Base-by-base conservation (phyloP, 2,888 invertebrate genomes). In the Bruchidius siliquastri region DNA sequence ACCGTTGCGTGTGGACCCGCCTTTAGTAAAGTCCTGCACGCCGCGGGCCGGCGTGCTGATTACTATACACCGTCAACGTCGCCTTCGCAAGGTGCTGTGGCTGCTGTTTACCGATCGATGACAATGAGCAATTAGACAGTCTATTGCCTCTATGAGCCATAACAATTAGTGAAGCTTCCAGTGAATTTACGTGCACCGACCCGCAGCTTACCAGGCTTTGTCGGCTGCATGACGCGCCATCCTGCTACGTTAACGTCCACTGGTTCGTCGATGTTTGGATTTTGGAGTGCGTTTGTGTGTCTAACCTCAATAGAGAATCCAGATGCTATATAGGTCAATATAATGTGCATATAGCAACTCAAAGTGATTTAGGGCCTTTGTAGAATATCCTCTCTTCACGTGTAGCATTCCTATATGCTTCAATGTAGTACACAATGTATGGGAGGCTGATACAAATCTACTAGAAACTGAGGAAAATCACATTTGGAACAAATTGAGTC, bases 111-210 rank as follows among this genome's bases (percentile, higher is more conserved):
- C 49, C 13, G 18, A 49, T 49, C 49, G 49, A 49, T 49, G 18
- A 13, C 49, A 49, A 49, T 49, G 49, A 49, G 49, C 49, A 49
- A 49, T 49, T 49, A 49, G 49, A 49, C 49, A 49, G 49, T 49
- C 49, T 49, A 49, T 49, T 69, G 21, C 21, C 69, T 22, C 21
- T 13, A 69, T 20, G 69, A 69, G n/a, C 69, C 69, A 26, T 26
- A 69, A 69, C 69, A 69, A 69, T 69, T 69, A 69, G 22, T 18
- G 21, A n/a, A n/a, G 69, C 69, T 69, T 69, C 69, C 69, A 26
- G 20, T n/a, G 69, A 21, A 69, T 69, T 20, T 4, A 69, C 49
- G 49, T 13, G 49, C 49, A 49, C 18, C 49, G 6, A 49, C 13
- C 30, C 30, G 30, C 30, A 30, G 30, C 30, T 30, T 30, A 30